Conservation (phyloP, 2,113 vertebrate species). For the Empidonax traillii region DNA sequence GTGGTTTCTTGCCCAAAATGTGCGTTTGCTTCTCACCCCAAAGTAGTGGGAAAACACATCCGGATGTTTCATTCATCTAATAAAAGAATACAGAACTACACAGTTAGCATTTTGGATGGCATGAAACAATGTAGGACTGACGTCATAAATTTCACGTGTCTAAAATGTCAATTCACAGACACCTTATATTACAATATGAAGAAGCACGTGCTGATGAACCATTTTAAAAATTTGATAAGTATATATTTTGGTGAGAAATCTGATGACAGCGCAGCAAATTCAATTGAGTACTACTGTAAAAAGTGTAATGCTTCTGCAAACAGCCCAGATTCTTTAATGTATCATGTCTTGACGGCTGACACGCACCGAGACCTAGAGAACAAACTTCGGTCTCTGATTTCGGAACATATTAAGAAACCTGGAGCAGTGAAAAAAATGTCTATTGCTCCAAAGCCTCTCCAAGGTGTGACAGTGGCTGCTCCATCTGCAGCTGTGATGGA, state of each 20-base stretch:
- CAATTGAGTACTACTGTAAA: slow-evolving; percentile 86
- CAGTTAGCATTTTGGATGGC: slow-evolving; percentile 70
- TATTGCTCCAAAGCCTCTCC: slow-evolving; percentile 75
- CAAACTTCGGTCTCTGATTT: slow-evolving; percentile 85
- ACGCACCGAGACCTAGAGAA: slow-evolving; percentile 85
- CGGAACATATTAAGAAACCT: slow-evolving; percentile 75
- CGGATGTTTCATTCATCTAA: slow-evolving; percentile 79
- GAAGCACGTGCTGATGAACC: slow-evolving; percentile 85
- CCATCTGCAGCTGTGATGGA: neutral
- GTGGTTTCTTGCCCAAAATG: slow-evolving; percentile 84
- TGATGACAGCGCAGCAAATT: slow-evolving; percentile 49
- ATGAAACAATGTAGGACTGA: slow-evolving; percentile 66
- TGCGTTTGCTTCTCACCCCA: slow-evolving; percentile 77
- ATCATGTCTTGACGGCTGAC: slow-evolving; percentile 89
- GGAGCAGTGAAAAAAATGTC: slow-evolving; percentile 62
- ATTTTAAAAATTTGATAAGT: slow-evolving; percentile 77
- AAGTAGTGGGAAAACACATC: slow-evolving; percentile 79
- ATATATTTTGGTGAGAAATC: slow-evolving; percentile 80
- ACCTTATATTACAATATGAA: slow-evolving; percentile 87
- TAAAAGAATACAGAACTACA: slow-evolving; percentile 69
- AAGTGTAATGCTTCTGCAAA: slow-evolving; percentile 83
- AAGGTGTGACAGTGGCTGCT: neutral
- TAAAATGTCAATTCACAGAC: slow-evolving; percentile 83
- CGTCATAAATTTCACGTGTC: slow-evolving; percentile 79
- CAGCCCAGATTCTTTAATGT: slow-evolving; percentile 88